Conservation (phyloP, 2,888 invertebrate genomes). For the Parnassius orleans region DNA sequence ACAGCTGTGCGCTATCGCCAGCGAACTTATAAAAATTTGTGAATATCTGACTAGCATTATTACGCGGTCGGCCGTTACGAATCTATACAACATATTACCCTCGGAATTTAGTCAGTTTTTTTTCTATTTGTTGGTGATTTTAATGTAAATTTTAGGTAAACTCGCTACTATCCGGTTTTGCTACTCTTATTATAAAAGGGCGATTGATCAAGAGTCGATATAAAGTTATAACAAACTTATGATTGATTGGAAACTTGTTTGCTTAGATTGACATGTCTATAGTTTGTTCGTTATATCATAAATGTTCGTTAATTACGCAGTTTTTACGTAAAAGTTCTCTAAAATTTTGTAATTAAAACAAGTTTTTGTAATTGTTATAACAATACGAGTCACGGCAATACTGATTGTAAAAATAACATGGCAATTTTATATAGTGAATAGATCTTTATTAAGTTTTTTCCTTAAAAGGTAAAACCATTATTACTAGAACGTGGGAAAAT, state of each 20-base stretch:
- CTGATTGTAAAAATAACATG: not conserved
- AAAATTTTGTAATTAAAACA: slow-evolving; percentile 39
- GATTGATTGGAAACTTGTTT: slow-evolving; percentile 80
- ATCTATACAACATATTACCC: slow-evolving; percentile 76
- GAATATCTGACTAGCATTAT: slow-evolving; percentile 79
- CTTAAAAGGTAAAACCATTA: slow-evolving; percentile 2
- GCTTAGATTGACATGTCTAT: slow-evolving; percentile 63
- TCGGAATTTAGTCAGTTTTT: slow-evolving; percentile 68
- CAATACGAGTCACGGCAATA: not conserved
- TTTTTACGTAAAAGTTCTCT: slow-evolving; percentile 36
- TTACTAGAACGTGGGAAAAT: slow-evolving; percentile 19
- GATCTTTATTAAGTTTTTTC: slow-evolving; percentile 27
- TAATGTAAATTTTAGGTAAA: slow-evolving; percentile 75
- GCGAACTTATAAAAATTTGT: slow-evolving; percentile 72
- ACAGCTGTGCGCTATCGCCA: slow-evolving; percentile 71
- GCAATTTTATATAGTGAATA: slow-evolving; percentile 17
- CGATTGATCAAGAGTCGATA: slow-evolving; percentile 68
- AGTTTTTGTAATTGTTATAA: slow-evolving; percentile 30
- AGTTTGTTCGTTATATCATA: slow-evolving; percentile 34
- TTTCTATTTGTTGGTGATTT: slow-evolving; percentile 72
- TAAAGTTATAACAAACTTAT: slow-evolving; percentile 71
- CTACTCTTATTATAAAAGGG: slow-evolving; percentile 59
- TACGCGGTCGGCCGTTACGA: slow-evolving; percentile 78
- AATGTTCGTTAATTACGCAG: slow-evolving; percentile 49
- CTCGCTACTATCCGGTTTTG: slow-evolving; percentile 65